These are phyloP conservation scores for Struthidea cinerea DNA, from an alignment of 2,113 vertebrate species.

Conservation along the genomic window DNA sequence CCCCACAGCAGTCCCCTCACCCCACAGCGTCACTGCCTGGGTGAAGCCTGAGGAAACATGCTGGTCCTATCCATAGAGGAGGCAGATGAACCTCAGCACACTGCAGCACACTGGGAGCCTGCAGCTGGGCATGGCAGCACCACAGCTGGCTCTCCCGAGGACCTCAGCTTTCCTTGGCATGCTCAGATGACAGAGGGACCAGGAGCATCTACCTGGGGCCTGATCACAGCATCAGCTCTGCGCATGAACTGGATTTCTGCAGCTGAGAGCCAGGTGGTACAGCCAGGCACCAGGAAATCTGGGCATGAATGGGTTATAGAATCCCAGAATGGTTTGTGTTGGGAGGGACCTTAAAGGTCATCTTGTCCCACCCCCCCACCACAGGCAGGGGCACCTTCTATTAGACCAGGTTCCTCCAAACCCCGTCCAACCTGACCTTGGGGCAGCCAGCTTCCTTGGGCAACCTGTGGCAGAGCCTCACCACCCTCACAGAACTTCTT, in stretches of 20 bases:
- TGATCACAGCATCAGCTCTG: neutral
- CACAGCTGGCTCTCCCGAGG: rapidly evolving
- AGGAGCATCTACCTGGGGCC: neutral
- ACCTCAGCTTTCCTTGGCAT: neutral
- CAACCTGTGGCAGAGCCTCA: neutral
- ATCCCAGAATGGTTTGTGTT: neutral
- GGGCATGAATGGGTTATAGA: neutral
- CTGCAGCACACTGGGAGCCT: neutral
- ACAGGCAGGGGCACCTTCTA: neutral
- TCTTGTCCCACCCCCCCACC: neutral
- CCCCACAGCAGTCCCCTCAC: neutral
- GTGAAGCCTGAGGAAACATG: neutral
- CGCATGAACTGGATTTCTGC: rapidly evolving
- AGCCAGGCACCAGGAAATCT: neutral
- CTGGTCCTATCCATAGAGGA: neutral
- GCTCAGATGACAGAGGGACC: neutral
- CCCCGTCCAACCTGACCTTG: neutral
- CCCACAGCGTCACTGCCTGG: rapidly evolving
- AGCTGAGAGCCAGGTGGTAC: neutral
- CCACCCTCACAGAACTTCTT: neutral
- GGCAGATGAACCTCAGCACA: neutral
- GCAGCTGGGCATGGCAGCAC: neutral
- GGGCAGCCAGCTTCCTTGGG: neutral
- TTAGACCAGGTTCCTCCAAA: neutral
- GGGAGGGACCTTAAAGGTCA: neutral